Evolutionary conservation across 2,888 invertebrate genomes (phyloP).

Genomic region (Hermaeophaga mercurialis): DNA sequence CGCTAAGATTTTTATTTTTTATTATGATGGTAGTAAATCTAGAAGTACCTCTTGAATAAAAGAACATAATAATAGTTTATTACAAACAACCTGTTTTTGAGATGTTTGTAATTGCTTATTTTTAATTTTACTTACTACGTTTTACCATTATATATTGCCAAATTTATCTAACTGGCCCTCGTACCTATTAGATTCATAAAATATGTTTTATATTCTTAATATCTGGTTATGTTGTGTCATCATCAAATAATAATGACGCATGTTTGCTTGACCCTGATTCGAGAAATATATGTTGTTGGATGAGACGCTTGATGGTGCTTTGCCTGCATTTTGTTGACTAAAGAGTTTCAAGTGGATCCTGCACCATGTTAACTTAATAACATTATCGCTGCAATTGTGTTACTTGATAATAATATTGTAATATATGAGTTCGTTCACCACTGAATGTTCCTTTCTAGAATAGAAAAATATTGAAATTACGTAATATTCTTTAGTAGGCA

Average conservation of each 20-base stretch:
- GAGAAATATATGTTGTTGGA: neutral
- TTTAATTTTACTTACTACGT: too few species aligned
- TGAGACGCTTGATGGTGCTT: neutral
- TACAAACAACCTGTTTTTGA: too few species aligned
- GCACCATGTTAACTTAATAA: slow-evolving; percentile 11
- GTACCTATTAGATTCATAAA: too few species aligned
- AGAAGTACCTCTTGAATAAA: too few species aligned
- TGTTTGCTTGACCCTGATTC: slow-evolving; percentile 5
- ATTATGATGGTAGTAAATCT: too few species aligned
- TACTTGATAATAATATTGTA: slow-evolving; percentile 7
- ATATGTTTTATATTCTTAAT: too few species aligned
- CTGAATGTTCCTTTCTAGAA: neutral
- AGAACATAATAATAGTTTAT: too few species aligned
- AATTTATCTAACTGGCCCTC: too few species aligned
- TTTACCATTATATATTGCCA: too few species aligned
- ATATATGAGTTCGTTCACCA: slow-evolving; percentile 13
- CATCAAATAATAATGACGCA: neutral
- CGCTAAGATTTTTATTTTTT: too few species aligned
- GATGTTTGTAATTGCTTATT: too few species aligned
- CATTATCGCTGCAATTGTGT: slow-evolving; percentile 5
- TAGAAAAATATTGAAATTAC: neutral
- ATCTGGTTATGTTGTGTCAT: slow-evolving; percentile 9
- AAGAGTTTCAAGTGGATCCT: slow-evolving; percentile 18
- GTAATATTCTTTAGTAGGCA: too few species aligned
- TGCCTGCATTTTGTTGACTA: slow-evolving; percentile 10